Evolutionary conservation across 2,888 invertebrate genomes (phyloP).

Genomic region (Hypomecis atomaria): DNA sequence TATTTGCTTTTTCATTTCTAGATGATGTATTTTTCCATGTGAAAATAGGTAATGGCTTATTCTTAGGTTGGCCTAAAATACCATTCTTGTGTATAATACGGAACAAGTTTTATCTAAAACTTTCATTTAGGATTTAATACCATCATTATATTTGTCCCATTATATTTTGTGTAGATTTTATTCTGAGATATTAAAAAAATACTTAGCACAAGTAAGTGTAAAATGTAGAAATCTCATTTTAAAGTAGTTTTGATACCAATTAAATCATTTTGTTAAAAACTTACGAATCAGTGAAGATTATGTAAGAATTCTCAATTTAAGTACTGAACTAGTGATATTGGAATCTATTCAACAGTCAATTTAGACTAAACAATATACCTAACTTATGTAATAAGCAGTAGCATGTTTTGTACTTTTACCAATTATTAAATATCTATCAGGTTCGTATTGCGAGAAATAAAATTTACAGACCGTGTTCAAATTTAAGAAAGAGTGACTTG

Average conservation of each 20-base stretch:
- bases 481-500: no score
- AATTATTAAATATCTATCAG: conserved; percentile 7
- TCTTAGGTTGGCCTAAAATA: conserved; percentile 40
- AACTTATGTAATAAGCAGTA: conserved; percentile 24
- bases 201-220: conserved; percentile 2
- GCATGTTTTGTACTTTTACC: conserved; percentile 30
- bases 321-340: conserved; percentile 26
- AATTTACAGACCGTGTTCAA: background rate
- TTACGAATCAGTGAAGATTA: conserved; percentile 3
- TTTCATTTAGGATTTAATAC: conserved; percentile 3
- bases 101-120: background rate
- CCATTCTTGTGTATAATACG: conserved; percentile 11
- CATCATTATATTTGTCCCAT: background rate
- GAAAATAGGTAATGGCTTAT: conserved; percentile 39
- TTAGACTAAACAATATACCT: conserved; percentile 23
- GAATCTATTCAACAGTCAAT: conserved; percentile 30
- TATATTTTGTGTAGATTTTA: conserved; percentile 9
- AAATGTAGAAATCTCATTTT: conserved; percentile 23
- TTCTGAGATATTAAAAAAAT: conserved; percentile 10
- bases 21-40: background rate
- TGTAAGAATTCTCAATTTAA: conserved; percentile 27
- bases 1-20: background rate
- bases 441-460: conserved; percentile 8
- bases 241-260: conserved; percentile 22
- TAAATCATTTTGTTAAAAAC: conserved; percentile 3